phyloP scores from a whole-genome alignment of 2,113 vertebrate genomes.

The Promerops cafer region DNA sequence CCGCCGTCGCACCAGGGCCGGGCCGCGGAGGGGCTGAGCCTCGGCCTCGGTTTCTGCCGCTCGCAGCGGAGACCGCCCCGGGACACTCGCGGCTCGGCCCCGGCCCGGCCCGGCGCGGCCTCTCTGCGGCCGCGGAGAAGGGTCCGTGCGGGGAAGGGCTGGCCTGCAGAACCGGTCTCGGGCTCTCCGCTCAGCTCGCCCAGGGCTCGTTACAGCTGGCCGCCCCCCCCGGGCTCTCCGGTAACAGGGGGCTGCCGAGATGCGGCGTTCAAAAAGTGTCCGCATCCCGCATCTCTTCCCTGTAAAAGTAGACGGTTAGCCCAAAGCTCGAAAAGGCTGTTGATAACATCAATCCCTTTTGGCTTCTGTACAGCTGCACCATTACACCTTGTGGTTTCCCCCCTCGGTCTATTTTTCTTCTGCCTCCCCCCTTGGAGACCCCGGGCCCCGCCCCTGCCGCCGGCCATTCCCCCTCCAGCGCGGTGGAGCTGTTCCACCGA shows the following conservation, averaged over 20 bases:
- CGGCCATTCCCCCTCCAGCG: background rate
- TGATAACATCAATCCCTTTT: background rate
- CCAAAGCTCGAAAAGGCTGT: background rate
- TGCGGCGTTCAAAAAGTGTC: background rate
- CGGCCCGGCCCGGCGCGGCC: background rate
- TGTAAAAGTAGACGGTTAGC: background rate
- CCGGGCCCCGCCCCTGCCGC: background rate
- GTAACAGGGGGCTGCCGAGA: background rate
- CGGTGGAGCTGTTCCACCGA: background rate
- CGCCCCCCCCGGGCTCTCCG: background rate
- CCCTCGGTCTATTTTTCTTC: background rate
- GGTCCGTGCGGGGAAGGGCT: background rate
- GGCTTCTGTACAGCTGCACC: background rate
- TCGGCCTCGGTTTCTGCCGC: background rate
- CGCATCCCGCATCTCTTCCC: background rate
- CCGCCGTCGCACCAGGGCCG: background rate
- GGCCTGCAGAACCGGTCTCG: background rate
- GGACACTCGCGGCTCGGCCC: background rate
- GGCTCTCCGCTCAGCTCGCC: background rate
- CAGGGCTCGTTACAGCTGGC: background rate
- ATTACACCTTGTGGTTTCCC: background rate
- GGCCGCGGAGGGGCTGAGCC: background rate
- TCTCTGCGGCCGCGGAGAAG: background rate
- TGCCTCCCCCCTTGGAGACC: background rate
- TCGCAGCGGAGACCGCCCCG: background rate